Evolutionary conservation across 2,797 vertebrate species (phyloP).

Genomic region (Coreius guichenoti): DNA sequence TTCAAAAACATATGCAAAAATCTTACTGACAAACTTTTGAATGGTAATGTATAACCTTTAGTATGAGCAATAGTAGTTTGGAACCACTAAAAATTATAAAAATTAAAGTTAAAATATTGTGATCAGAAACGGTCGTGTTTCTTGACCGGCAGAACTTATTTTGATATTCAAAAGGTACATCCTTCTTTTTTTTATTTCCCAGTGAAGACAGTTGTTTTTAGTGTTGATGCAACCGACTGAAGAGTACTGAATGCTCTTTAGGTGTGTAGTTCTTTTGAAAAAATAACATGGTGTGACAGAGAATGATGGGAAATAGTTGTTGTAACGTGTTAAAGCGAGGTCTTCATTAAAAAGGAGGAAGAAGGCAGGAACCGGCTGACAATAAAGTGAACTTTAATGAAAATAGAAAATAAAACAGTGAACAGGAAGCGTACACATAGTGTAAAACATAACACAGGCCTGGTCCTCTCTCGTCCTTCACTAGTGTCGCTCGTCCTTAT

Average conservation of each 20-base stretch:
- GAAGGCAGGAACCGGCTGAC: too few relatives aligned
- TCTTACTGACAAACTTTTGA: not conserved
- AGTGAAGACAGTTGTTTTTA: too few relatives aligned
- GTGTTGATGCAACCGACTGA: not conserved
- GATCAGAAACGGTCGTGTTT: not conserved
- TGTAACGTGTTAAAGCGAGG: too few relatives aligned
- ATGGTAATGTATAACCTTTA: not conserved
- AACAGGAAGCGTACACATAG: too few relatives aligned
- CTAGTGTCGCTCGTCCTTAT: too few relatives aligned
- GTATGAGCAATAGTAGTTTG: not conserved
- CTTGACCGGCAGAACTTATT: not conserved
- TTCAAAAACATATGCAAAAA: not conserved
- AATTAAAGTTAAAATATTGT: not conserved
- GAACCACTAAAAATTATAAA: not conserved
- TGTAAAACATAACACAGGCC: too few relatives aligned
- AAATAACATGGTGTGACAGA: not conserved
- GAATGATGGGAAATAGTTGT: slow-evolving; percentile 12
- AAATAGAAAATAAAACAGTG: too few relatives aligned
- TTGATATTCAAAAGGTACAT: not conserved
- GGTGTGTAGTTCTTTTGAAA: not conserved
- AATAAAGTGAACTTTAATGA: too few relatives aligned
- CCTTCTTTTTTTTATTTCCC: too few relatives aligned
- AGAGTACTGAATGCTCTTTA: not conserved
- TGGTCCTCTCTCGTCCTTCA: too few relatives aligned
- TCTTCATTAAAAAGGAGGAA: too few relatives aligned